Evolutionary conservation across 2,888 invertebrate species (phyloP).

Genomic region (Sepioteuthis lessoniana): DNA sequence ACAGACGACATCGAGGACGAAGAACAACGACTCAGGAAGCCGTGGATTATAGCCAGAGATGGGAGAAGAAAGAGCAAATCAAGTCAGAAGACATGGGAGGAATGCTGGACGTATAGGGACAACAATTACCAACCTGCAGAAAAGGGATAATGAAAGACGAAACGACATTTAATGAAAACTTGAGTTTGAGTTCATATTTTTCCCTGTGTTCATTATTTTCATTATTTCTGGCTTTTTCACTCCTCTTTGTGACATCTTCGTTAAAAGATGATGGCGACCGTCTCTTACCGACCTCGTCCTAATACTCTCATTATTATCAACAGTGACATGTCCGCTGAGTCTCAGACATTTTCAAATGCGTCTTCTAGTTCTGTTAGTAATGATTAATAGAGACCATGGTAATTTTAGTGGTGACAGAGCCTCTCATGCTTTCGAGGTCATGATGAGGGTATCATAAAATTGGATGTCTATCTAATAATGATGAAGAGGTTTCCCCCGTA

Average conservation of each 20-base stretch:
- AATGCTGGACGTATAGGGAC: too few relatives aligned
- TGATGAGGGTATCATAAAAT: neutral
- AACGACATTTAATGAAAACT: neutral
- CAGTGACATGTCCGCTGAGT: neutral
- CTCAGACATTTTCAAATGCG: neutral
- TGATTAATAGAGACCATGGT: neutral
- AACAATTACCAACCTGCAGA: too few relatives aligned
- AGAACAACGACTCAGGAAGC: too few relatives aligned
- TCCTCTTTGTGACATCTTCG: neutral
- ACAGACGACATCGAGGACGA: too few relatives aligned
- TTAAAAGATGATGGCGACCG: neutral
- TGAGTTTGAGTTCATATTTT: neutral
- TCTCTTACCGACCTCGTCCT: neutral
- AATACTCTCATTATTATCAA: constrained; percentile 2
- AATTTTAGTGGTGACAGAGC: neutral
- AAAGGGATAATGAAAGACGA: neutral
- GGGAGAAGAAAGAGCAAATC: too few relatives aligned
- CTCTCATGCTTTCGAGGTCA: neutral
- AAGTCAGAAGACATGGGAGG: too few relatives aligned
- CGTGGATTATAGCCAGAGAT: too few relatives aligned
- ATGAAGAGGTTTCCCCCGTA: neutral
- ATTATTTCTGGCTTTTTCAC: neutral
- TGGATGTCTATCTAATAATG: neutral
- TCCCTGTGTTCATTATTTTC: neutral
- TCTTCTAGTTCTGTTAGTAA: neutral